These are phyloP conservation scores for Ornithorhynchus anatinus DNA, from an alignment of 2,113 vertebrate genomes.

Conservation along the genomic window DNA sequence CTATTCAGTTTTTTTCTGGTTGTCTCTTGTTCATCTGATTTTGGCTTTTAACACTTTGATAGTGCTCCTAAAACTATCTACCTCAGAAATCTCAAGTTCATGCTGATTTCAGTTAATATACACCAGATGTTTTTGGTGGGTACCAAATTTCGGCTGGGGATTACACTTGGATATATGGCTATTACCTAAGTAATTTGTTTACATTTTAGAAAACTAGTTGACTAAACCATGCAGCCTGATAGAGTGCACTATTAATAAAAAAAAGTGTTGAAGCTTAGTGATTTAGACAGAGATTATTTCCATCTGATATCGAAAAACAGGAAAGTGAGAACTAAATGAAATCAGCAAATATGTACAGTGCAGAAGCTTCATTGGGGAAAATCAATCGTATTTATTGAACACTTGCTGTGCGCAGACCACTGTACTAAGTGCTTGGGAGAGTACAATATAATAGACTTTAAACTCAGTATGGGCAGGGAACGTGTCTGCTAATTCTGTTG, in stretches of 20 bases:
- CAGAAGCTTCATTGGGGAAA: conserved; percentile 16
- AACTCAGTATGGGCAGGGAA: too few relatives aligned
- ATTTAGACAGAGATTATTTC: conserved; percentile 16
- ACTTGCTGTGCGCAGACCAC: too few relatives aligned
- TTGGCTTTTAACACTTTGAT: conserved; percentile 16
- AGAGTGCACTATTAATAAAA: conserved; percentile 39
- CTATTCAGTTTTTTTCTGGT: conserved; percentile 21
- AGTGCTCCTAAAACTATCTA: neutral
- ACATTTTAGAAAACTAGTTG: conserved; percentile 38
- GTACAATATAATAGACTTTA: too few relatives aligned
- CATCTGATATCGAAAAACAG: conserved; percentile 19
- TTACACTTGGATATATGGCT: neutral
- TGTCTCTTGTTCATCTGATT: neutral
- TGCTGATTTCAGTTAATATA: conserved; percentile 17
- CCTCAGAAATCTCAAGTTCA: neutral
- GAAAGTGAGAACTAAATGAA: conserved; percentile 35
- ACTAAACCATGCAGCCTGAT: conserved; percentile 28
- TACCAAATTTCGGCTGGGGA: conserved; percentile 19
- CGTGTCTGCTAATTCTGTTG: too few relatives aligned
- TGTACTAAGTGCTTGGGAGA: too few relatives aligned
- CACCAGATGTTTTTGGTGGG: conserved; percentile 32
- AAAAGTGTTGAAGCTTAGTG: conserved; percentile 33
- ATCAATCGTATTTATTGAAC: too few relatives aligned
- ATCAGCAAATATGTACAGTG: conserved; percentile 24
- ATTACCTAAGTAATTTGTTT: conserved; percentile 51